Conservation (phyloP, 2,797 vertebrate genomes). For the Sebastes hopkinsi region DNA sequence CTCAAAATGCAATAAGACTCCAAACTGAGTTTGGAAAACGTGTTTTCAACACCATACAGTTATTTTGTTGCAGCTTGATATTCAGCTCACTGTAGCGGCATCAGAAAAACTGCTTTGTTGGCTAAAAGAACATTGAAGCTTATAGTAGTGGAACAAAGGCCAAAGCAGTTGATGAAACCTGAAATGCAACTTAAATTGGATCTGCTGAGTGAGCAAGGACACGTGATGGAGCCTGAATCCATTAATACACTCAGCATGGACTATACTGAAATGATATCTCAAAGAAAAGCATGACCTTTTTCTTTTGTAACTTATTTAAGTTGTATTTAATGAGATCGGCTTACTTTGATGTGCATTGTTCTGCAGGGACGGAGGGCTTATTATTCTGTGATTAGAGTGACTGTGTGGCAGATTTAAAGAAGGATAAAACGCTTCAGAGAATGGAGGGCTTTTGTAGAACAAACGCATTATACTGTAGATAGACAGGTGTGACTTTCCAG, state of each 20-base stretch:
- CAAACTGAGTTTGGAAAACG: neutral
- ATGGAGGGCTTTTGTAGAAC: neutral
- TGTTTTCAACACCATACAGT: neutral
- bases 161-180: slow-evolving; percentile 32
- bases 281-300: slow-evolving; percentile 12
- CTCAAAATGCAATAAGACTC: slow-evolving; percentile 34
- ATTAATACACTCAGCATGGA: neutral
- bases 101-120: slow-evolving; percentile 36
- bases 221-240: slow-evolving; percentile 18
- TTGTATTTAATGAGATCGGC: slow-evolving; percentile 47
- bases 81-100: neutral
- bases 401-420: slow-evolving; percentile 12
- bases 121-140: slow-evolving; percentile 26
- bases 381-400: slow-evolving; percentile 25
- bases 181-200: slow-evolving; percentile 30
- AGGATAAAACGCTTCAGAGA: neutral
- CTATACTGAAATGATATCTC: neutral
- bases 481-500: neutral
- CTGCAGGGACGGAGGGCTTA: slow-evolving; percentile 18
- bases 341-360: slow-evolving; percentile 33
- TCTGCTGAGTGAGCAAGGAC: slow-evolving; percentile 33
- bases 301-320: slow-evolving; percentile 33
- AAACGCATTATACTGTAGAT: neutral
- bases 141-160: slow-evolving; percentile 20
- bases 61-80: neutral